A percentile compares a stretch with the other conserved stretches of the same genome.
These are phyloP conservation scores for Caenorhabditis latens DNA, from an alignment of 1,140 invertebrate genomes.

Conservation along the genomic window DNA sequence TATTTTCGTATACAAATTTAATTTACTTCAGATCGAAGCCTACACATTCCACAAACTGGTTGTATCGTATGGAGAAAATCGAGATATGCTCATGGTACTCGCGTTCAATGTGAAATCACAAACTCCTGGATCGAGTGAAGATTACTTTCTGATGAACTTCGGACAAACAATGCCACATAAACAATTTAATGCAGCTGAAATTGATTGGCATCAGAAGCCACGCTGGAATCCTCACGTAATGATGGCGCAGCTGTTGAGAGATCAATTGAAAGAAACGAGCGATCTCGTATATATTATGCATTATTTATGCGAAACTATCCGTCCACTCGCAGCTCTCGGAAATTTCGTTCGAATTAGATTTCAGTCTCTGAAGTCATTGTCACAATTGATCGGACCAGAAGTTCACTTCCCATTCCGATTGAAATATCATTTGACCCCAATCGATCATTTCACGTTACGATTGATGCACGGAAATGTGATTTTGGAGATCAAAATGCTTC, in stretches of 20 bases:
- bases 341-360: conserved; percentile 28
- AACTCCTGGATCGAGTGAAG: not conserved
- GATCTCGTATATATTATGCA: conserved; percentile 37
- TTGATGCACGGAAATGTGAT: conserved; percentile 49
- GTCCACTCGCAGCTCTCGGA: conserved; percentile 6
- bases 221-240: conserved; percentile 21
- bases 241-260: conserved; percentile 19
- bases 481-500: conserved; percentile 17
- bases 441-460: not conserved
- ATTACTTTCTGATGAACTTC: conserved; percentile 11
- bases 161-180: conserved; percentile 32
- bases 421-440: not conserved
- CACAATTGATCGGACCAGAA: conserved; percentile 16
- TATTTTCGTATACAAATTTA: too few species aligned
- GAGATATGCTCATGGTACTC: conserved; percentile 79
- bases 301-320: conserved; percentile 17
- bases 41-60: conserved; percentile 85
- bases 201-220: conserved; percentile 28
- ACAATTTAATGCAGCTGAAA: conserved; percentile 2
- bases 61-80: conserved; percentile 86
- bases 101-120: conserved; percentile 44
- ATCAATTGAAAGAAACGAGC: not conserved
- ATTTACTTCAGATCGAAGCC: conserved; percentile 45
- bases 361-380: conserved; percentile 23
- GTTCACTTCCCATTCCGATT: conserved; percentile 22